Conservation (phyloP, 2,113 vertebrate genomes). For the Crotalus viridis region DNA sequence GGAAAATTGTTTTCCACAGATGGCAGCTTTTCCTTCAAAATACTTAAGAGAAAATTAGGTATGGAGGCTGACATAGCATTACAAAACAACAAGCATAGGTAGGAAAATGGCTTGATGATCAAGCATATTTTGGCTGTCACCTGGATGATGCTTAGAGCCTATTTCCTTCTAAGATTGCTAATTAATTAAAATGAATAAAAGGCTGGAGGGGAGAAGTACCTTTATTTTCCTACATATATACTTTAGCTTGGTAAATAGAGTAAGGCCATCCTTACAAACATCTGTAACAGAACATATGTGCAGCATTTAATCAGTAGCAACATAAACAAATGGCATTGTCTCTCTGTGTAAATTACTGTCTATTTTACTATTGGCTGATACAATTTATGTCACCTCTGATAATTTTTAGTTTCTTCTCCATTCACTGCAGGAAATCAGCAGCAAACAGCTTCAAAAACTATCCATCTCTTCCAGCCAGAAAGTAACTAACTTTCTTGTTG, state of each 20-base stretch:
- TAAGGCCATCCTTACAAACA: constrained; percentile 25
- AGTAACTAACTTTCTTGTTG: constrained; percentile 40
- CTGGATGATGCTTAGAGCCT: not conserved
- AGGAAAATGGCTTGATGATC: not conserved
- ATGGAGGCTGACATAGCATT: not conserved
- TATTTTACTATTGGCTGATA: constrained; percentile 50
- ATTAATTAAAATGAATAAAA: not conserved
- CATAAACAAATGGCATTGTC: constrained; percentile 26
- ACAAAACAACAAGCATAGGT: not conserved
- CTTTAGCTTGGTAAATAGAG: constrained; percentile 21
- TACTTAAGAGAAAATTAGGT: not conserved
- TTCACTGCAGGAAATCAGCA: constrained; percentile 13
- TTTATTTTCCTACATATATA: not conserved
- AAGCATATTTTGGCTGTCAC: not conserved
- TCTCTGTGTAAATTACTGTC: constrained; percentile 50
- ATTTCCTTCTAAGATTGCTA: not conserved
- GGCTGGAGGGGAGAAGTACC: accelerated
- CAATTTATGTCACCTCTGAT: not conserved
- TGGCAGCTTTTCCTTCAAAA: not conserved
- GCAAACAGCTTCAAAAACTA: accelerated
- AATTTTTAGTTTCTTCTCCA: constrained; percentile 18
- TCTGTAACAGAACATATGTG: constrained; percentile 25
- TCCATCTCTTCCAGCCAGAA: constrained; percentile 19
- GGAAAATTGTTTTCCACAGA: not conserved
- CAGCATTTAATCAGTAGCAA: constrained; percentile 50